Evolutionary conservation across 92 coral and sea anemone genomes (phyloP).

Genomic region (Bergia sp.): DNA sequence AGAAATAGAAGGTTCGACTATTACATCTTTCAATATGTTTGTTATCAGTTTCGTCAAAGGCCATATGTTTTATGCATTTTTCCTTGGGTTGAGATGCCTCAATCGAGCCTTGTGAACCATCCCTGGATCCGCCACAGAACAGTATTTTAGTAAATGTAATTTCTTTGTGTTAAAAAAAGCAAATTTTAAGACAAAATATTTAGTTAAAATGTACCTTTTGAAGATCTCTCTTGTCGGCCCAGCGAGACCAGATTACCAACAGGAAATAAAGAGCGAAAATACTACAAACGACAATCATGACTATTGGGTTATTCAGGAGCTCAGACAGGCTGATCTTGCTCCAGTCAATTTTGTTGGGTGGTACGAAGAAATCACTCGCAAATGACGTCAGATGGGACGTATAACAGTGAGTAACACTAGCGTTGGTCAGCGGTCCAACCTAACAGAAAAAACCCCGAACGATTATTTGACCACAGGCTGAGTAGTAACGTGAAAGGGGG

Average conservation of each 20-base stretch:
- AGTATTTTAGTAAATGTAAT: too few relatives aligned
- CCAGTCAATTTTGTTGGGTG: constrained; percentile 97
- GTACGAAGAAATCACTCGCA: constrained; percentile 90
- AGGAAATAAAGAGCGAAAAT: constrained; percentile 83
- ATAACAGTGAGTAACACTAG: constrained; percentile 73
- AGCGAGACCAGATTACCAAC: constrained; percentile 86
- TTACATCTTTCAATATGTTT: too few relatives aligned
- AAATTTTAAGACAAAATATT: too few relatives aligned
- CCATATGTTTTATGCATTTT: too few relatives aligned
- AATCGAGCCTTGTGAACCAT: too few relatives aligned
- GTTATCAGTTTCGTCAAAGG: too few relatives aligned
- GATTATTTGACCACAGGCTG: too few relatives aligned
- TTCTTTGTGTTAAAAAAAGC: not conserved
- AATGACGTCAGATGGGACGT: constrained; percentile 87
- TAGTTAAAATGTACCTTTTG: constrained; percentile 71
- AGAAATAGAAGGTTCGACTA: too few relatives aligned
- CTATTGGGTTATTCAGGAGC: constrained; percentile 87
- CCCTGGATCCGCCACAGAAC: too few relatives aligned
- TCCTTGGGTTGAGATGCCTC: too few relatives aligned
- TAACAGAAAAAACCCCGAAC: constrained; percentile 12
- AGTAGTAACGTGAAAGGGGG: not conserved
- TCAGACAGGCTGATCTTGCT: constrained; percentile 79
- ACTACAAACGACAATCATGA: constrained; percentile 84
- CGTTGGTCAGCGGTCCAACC: constrained; percentile 87
- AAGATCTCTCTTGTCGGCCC: constrained; percentile 92